Percentiles rank a stretch among this genome's conserved stretches.
phyloP scores from a whole-genome alignment of 2,113 vertebrate species.

The Laterallus jamaicensis region DNA sequence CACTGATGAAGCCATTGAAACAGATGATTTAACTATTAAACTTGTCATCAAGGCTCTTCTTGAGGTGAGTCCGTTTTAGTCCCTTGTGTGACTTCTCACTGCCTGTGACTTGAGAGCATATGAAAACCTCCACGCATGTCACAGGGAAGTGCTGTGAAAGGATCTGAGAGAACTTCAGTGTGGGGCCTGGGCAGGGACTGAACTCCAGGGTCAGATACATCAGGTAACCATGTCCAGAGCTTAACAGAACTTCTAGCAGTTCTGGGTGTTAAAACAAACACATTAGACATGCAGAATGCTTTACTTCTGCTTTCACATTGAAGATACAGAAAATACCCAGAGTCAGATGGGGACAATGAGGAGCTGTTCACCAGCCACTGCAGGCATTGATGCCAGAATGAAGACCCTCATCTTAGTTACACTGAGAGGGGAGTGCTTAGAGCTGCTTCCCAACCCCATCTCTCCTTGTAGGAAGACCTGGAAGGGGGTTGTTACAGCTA shows the following conservation, averaged over 20 bases:
- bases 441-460: neutral
- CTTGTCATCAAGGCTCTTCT: slow-evolving; percentile 86
- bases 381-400: neutral
- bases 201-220: neutral
- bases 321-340: neutral
- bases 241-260: neutral
- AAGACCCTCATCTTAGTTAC: neutral
- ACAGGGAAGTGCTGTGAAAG: no score
- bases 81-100: neutral
- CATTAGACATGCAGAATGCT: neutral
- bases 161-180: neutral
- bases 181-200: neutral
- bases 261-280: neutral
- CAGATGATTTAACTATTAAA: slow-evolving; percentile 83
- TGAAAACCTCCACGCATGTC: no score
- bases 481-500: neutral
- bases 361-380: neutral
- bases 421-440: neutral
- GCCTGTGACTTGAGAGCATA: neutral
- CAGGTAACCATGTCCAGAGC: neutral
- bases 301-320: neutral
- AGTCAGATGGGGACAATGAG: neutral
- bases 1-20: slow-evolving; percentile 85
- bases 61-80: slow-evolving; percentile 68
- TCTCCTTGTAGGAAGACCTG: neutral